A percentile compares a stretch with the other conserved stretches of the same genome.
phyloP scores from a whole-genome alignment of 2,113 vertebrate genomes.

The Petrocephalus zakoni region DNA sequence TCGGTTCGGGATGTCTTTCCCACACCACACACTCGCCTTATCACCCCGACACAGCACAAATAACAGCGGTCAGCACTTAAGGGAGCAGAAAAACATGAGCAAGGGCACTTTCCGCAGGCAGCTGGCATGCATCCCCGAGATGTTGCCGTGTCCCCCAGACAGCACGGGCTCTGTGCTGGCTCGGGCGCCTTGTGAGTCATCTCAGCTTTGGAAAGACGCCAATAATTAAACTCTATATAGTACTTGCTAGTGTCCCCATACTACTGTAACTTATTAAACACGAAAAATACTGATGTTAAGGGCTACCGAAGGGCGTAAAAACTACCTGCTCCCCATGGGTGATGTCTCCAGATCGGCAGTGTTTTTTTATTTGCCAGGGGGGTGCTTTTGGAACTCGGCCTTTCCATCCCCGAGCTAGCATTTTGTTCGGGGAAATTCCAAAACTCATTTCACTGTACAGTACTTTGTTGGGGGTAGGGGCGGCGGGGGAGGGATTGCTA shows the following conservation, averaged over 20 bases:
- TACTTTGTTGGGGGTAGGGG: neutral
- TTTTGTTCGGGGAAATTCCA: neutral
- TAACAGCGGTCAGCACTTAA: neutral
- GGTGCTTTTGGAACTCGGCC: neutral
- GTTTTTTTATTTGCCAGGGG: neutral
- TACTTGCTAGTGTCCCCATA: neutral
- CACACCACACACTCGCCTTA: neutral
- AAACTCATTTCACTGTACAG: neutral
- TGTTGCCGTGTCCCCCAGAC: neutral
- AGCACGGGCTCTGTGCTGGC: neutral
- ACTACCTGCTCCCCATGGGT: neutral
- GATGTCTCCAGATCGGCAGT: neutral
- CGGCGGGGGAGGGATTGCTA: neutral
- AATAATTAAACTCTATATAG: neutral
- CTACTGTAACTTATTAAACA: neutral
- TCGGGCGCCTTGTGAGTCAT: neutral
- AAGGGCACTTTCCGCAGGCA: neutral
- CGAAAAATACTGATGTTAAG: neutral
- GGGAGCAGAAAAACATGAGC: neutral
- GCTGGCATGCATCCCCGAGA: neutral
- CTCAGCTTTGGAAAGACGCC: neutral
- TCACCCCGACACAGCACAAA: neutral
- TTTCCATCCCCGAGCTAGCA: neutral
- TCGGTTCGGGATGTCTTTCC: neutral
- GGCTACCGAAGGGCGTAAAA: neutral